Evolutionary conservation across 1,140 invertebrate genomes (phyloP).

Genomic region (Drosophila bifasciata): DNA sequence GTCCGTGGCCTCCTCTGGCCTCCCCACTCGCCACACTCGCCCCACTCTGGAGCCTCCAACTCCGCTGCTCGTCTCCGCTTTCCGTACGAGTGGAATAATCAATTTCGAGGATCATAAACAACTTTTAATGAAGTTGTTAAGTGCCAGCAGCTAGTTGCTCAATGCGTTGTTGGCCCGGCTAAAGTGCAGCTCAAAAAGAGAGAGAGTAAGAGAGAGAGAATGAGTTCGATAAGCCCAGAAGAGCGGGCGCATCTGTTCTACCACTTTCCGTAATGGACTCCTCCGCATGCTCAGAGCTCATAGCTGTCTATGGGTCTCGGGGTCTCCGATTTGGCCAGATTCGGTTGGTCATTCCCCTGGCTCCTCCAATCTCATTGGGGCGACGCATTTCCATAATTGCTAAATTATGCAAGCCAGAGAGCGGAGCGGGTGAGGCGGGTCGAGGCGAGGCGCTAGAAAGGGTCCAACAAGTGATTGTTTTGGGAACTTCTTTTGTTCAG

Average conservation of each 20-base stretch:
- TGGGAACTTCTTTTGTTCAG: conserved; percentile 58
- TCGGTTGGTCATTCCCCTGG: conserved; percentile 23
- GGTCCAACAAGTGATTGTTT: conserved; percentile 66
- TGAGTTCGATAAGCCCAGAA: conserved; percentile 46
- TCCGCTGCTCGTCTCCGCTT: conserved; percentile 50
- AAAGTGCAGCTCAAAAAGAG: conserved; percentile 55
- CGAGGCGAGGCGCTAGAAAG: conserved; percentile 35
- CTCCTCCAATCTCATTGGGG: neutral
- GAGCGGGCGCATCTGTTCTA: conserved; percentile 29
- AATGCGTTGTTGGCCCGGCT: conserved; percentile 39
- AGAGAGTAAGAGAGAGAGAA: no score
- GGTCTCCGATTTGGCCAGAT: conserved; percentile 38
- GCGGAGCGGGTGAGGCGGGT: neutral
- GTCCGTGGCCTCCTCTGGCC: conserved; percentile 9
- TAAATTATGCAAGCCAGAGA: conserved; percentile 69
- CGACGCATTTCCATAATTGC: conserved; percentile 80
- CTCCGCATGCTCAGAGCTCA: neutral
- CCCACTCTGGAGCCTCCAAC: conserved; percentile 1
- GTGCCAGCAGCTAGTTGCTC: conserved; percentile 77
- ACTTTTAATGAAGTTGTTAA: conserved; percentile 84
- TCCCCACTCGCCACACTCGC: conserved; percentile 14
- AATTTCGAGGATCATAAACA: conserved; percentile 84
- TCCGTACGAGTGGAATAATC: conserved; percentile 82
- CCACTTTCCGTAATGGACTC: conserved; percentile 60
- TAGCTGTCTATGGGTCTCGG: neutral